Base-by-base conservation (phyloP, 2,888 invertebrate species). In the Gasteruption jaculator region DNA sequence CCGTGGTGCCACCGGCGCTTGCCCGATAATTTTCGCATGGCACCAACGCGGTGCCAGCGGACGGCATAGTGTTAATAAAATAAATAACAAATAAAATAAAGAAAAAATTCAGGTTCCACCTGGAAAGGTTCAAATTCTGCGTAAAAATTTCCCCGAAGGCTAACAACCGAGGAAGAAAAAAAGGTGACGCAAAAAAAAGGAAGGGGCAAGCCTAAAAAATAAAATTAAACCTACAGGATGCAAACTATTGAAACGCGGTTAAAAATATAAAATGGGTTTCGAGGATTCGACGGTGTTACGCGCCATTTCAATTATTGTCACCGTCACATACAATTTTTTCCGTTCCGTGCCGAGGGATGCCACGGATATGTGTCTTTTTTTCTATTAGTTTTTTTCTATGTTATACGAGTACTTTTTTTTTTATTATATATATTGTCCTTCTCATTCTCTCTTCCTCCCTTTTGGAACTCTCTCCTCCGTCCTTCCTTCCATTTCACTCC, bases 251-350 rank as follows among this genome's bases (percentile, higher is more conserved):
- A 53, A 54, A 59, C 44, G 57, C 62, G 60, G 62, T 64, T 64
- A 64, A 63, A n/a, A 64, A 63, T 61, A 63, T 64, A 61, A 65
- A 63, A 64, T 58, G 61, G 55, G 59, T 63, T 61, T 58, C 56
- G 61, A 60, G 60, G 61, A 61, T 58, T 63, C 58, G 59, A 58
- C 56, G 60, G 63, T 63, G 63, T 64, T 62, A 63, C 63, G 60
- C 59, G 62, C 58, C 59, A 61, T 63, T 63, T 63, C 65, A 64
- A 63, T 63, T 63, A 63, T 60, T 62, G 61, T 57, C 49, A 44
- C 39, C 54, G 55, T 56, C 57, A 57, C 56, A 46, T 55, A 56
- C 58, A 56, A 59, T 58, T 60, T 61, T 62, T 62, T 56, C 51
- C 45, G 48, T 43, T 49, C 41, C 51, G 48, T 49, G 53, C 59